Evolutionary conservation across 2,113 vertebrate genomes (phyloP).

Genomic region (human): GRCh38 chr14:72825501-72826000

Average conservation of each 20-base stretch:
- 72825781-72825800: too few relatives aligned
- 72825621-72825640: neutral
- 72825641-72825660: neutral
- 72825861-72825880: neutral
- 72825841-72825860: neutral
- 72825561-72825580: neutral
- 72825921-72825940: neutral
- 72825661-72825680: neutral
- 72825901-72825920: constrained; percentile 48
- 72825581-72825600: neutral
- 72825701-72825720: neutral
- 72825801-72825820: neutral
- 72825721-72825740: neutral
- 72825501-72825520: neutral
- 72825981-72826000: neutral
- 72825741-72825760: neutral
- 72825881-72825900: neutral
- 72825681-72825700: neutral
- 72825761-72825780: neutral
- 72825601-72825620: neutral
- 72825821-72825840: neutral
- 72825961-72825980: neutral
- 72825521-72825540: neutral
- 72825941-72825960: constrained; percentile 34
- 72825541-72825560: neutral